Conservation (phyloP, 2,888 invertebrate genomes). For the Apocheima hispidaria region DNA sequence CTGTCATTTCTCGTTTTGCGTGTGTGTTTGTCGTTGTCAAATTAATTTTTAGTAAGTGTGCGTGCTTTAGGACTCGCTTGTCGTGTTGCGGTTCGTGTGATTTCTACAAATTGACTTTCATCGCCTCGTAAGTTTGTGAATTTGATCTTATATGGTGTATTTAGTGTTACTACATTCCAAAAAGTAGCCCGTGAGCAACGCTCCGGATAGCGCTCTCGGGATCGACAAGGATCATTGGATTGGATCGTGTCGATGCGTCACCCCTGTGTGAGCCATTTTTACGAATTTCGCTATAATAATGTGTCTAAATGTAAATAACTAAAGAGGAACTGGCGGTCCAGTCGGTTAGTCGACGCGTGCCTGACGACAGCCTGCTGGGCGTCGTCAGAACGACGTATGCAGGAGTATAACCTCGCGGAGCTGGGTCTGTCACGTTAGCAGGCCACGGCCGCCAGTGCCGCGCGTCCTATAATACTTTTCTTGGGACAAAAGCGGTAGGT, state of each 20-base stretch:
- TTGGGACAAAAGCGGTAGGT: background rate
- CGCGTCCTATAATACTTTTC: conserved; percentile 27
- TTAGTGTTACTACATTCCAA: conserved; percentile 55
- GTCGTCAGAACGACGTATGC: conserved; percentile 30
- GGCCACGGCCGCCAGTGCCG: conserved; percentile 51
- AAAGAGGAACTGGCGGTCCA: background rate
- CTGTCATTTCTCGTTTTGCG: conserved; percentile 14
- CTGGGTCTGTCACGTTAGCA: conserved; percentile 47
- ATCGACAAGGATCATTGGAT: conserved; percentile 75
- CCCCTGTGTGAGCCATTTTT: conserved; percentile 84
- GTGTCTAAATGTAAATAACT: conserved; percentile 14
- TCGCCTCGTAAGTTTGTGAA: conserved; percentile 84
- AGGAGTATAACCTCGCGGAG: conserved; percentile 69
- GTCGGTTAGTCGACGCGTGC: background rate
- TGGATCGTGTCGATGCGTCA: conserved; percentile 85
- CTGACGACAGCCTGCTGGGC: background rate
- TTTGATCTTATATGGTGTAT: conserved; percentile 70
- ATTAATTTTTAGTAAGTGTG: conserved; percentile 65
- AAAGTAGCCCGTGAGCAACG: conserved; percentile 45
- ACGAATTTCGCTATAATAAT: conserved; percentile 63
- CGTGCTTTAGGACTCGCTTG: conserved; percentile 76
- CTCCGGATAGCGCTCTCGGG: conserved; percentile 48
- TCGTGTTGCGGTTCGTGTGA: conserved; percentile 82
- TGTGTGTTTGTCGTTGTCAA: conserved; percentile 51
- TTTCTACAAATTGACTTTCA: conserved; percentile 83